These are phyloP conservation scores for Catocala sponsa DNA, from an alignment of 2,888 invertebrate genomes.

Conservation along the genomic window DNA sequence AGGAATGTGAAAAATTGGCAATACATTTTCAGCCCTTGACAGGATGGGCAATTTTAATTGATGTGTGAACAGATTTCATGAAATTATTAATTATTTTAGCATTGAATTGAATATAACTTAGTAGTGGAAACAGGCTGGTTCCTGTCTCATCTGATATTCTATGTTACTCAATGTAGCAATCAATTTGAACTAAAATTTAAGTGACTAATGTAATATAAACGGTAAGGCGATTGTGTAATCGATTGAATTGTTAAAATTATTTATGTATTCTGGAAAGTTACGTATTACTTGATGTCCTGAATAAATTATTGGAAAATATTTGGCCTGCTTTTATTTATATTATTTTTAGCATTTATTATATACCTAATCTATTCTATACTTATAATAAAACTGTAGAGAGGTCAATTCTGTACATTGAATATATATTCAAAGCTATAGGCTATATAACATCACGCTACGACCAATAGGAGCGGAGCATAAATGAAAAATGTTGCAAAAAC, in stretches of 20 bases:
- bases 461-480: too few relatives aligned
- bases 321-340: neutral
- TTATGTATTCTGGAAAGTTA: slow-evolving; percentile 85
- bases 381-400: too few relatives aligned
- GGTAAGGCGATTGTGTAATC: slow-evolving; percentile 71
- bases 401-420: too few relatives aligned
- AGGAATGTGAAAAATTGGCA: slow-evolving; percentile 8
- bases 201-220: slow-evolving; percentile 59
- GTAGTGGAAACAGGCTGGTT: slow-evolving; percentile 80
- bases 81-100: slow-evolving; percentile 42
- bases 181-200: slow-evolving; percentile 55
- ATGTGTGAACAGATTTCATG: slow-evolving; percentile 28
- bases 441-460: too few relatives aligned
- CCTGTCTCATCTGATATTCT: slow-evolving; percentile 75
- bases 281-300: slow-evolving; percentile 85
- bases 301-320: slow-evolving; percentile 82
- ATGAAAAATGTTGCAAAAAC: too few relatives aligned
- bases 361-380: too few relatives aligned
- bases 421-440: too few relatives aligned
- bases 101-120: slow-evolving; percentile 50
- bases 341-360: neutral
- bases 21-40: neutral
- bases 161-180: slow-evolving; percentile 60
- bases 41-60: slow-evolving; percentile 20
- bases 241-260: slow-evolving; percentile 84